Evolutionary conservation across 2,888 invertebrate genomes (phyloP).

Genomic region (Parapristionchus giblindavisi): DNA sequence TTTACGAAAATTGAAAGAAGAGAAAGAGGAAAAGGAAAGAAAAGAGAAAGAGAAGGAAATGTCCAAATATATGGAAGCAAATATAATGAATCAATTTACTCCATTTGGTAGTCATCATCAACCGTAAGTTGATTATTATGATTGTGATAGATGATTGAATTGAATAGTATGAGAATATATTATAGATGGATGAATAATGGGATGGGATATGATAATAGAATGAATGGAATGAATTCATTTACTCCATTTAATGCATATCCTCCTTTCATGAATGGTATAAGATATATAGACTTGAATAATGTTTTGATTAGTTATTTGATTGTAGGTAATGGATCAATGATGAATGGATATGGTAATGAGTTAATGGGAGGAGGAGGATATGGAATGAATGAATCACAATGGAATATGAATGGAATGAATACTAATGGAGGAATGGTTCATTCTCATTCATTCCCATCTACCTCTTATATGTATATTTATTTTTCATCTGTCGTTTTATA

Average conservation of each 20-base stretch:
- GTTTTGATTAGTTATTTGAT: too few species aligned
- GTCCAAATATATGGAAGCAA: not conserved
- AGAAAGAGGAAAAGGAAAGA: conserved; percentile 36
- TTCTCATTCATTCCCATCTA: not conserved
- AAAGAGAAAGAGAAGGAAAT: conserved; percentile 41
- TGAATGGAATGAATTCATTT: not conserved
- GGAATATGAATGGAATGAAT: not conserved
- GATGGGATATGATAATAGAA: not conserved
- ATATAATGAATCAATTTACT: not conserved
- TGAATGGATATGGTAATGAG: too few species aligned
- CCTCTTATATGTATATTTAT: not conserved
- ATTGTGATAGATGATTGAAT: too few species aligned
- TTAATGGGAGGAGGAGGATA: too few species aligned
- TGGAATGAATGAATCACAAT: not conserved
- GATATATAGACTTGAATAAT: too few species aligned
- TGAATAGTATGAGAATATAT: not conserved
- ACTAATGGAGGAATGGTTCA: not conserved
- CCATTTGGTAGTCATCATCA: not conserved
- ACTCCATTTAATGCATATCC: not conserved
- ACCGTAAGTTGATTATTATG: not conserved
- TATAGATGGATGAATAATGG: conserved; percentile 8
- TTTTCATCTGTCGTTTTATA: not conserved
- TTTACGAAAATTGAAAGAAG: conserved; percentile 39
- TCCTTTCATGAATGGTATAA: too few species aligned
- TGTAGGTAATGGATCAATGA: too few species aligned